Evolutionary conservation across 2,113 vertebrate species (phyloP), one percentile per base, ranked within the genome.

Genomic region (Rattus norvegicus): DNA sequence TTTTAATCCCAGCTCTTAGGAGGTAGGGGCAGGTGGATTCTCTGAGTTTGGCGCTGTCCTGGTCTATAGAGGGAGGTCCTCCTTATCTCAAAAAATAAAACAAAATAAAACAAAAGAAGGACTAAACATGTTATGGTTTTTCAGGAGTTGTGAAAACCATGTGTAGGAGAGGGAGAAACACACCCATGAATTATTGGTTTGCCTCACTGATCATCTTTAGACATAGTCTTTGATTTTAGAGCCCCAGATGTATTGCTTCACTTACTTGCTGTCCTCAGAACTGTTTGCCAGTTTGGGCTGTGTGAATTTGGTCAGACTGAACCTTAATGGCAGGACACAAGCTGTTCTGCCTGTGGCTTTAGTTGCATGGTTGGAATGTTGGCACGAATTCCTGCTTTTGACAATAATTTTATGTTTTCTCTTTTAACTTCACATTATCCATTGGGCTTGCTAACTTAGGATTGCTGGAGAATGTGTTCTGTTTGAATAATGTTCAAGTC

Each of bases 201-300:
- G 59, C 54, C 17, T 77, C 33, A 89, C 28, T 91, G 67, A 26
- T 70, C 28, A 20, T 92, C 83, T 94, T 96, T 89, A 91, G 89
- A 92, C 56, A n/a, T 47, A 80, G 47, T 94, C 30, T 97, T 90
- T 90, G 70, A 77, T 94, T 86, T 83, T 86, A 87, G 69, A 91
- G 24, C n/a, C 8, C 43, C 49, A 36, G 52, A 10, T 81, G 20
- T 56, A 69, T 77, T 92, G 90, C 19, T 39, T 14, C 52, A 90
- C 22, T 19, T 91, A 84, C n/a, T 97, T 56, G 36, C 36, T 90
- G 39, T 69, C 88, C 52, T 88, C 28, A 84, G 79, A 89, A 63
- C n/a, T 9, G 0, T 75, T 94, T 56, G 22, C 59, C 10, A 30
- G 7, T 65, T 49, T 16, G 54, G 26, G 33, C 12, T 59, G 20